Base-by-base conservation (phyloP, 2,113 vertebrate genomes). In the Empidonax alnorum region DNA sequence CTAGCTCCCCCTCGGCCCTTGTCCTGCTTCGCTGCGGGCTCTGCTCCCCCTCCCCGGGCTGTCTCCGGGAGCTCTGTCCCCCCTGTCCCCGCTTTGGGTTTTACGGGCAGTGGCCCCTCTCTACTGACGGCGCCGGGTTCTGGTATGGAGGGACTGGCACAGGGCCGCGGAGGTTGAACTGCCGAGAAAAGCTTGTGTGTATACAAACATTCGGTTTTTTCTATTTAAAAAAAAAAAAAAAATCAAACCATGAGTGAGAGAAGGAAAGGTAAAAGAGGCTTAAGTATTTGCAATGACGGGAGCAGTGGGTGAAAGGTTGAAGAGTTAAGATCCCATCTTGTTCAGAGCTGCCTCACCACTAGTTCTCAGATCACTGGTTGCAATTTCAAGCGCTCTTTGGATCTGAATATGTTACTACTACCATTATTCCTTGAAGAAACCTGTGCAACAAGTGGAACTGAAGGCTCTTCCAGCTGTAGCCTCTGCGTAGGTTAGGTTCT, bases 41-140 rank as follows among this genome's bases (percentile, higher is more conserved):
- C 69, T 28, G 50, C 61, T 53, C 3, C 14, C 10, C 47, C 56
- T 15, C 49, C 14, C 18, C 4, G 21, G 15, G 46, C 28, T 22
- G 58, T 12, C 25, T 35, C 21, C 19, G 5, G 2, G 12, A 3
- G 82, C 44, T 33, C 52, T 4, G 62, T 16, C 12, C 0, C 6
- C 28, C 41, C 17, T 35, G 0, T 5, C 28, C 41, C 17, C 3
- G 4, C 9, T 2, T 4, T 2, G 2, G 27, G 1, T 17, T 33
- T 25, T 1, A 1, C 3, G 2, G 59, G 42, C 21, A 10, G 9
- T 0, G n/a, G 19, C 7, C 24, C 3, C 49, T 39, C 71, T 61
- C 30, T 9, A 0, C 30, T 1, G 76, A 41, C 56, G 19, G 25
- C 46, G 27, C 11, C 75, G 27, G 27, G 77, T 2, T 20, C 53